Evolutionary conservation across 2,113 vertebrate species (phyloP), one percentile per base, ranked within the genome.

Genomic region (Plecturocebus donacophilus): DNA sequence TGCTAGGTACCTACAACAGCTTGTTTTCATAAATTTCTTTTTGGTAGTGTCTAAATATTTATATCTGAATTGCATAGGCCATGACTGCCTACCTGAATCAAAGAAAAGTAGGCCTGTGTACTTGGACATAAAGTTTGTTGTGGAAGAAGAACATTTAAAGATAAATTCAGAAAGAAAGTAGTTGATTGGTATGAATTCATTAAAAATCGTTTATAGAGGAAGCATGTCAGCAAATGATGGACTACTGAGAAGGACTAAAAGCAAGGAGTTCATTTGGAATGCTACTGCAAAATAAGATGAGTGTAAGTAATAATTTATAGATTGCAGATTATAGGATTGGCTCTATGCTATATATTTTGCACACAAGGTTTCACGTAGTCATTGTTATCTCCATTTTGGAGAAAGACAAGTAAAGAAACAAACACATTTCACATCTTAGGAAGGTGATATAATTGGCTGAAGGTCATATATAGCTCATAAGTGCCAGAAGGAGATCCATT

Each of bases 1-100:
- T 70, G 21, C 19, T 92, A 96, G 45, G 45, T 83, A 40, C 35
- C 82, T 38, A 71, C 35, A 93, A 71, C 35, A 93, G 25, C 45
- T 86, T 45, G 95, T 80, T 96, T 92, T 85, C 35, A 88, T 91
- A 76, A 93, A 85, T 93, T 88, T 13, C 40, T 75, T 76, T 76
- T 93, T 35, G 13, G 7, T 9, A 95, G 79, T 81, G 94, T 77
- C 17, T 30, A 91, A 91, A 42, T 85, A 76, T 80, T 68, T 84
- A 68, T 58, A 54, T 64, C 12, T 88, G 35, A 91, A 93, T 49
- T 71, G 9, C 42, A 38, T 86, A 32, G 56, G 6, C 7, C 27
- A 87, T 64, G 42, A 56, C 7, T 47, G 38, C 40, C 25, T 96
- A 45, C 42, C 20, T 90, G 47, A 83, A 90, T 61, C 47, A 76